Percentiles rank a stretch among this genome's conserved stretches.
Evolutionary conservation across 2,888 invertebrate genomes (phyloP).

Genomic region (Sipha maydis): DNA sequence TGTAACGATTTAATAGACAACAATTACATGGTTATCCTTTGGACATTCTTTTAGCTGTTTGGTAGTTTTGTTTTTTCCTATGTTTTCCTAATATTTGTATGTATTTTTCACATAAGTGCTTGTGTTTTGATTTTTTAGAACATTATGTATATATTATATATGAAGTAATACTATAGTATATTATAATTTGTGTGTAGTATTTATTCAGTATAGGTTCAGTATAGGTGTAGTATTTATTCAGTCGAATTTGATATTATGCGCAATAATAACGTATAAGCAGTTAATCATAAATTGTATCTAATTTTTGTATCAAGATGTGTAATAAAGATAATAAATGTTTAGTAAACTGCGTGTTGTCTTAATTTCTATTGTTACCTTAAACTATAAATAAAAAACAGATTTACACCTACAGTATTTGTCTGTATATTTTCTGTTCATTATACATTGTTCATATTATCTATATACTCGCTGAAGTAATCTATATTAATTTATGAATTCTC

Average conservation of each 20-base stretch:
- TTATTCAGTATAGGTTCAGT: too few relatives aligned
- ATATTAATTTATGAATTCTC: not conserved
- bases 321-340: conserved; percentile 1
- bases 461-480: not conserved
- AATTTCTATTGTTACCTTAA: conserved; percentile 21
- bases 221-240: not conserved
- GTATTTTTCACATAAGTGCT: not conserved
- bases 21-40: not conserved
- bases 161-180: not conserved
- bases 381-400: not conserved
- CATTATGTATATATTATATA: not conserved
- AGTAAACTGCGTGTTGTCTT: not conserved
- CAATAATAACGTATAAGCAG: not conserved
- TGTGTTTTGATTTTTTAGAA: too few relatives aligned
- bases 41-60: not conserved
- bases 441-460: not conserved
- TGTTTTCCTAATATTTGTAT: not conserved
- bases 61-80: not conserved
- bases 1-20: conserved; percentile 35
- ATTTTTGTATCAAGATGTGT: conserved; percentile 11
- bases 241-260: not conserved
- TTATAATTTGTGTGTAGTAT: not conserved
- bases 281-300: conserved; percentile 13
- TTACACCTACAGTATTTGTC: not conserved
- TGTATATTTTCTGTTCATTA: not conserved